These are phyloP conservation scores for Drosophila ezoana DNA, from an alignment of 2,888 invertebrate species.

Conservation along the genomic window DNA sequence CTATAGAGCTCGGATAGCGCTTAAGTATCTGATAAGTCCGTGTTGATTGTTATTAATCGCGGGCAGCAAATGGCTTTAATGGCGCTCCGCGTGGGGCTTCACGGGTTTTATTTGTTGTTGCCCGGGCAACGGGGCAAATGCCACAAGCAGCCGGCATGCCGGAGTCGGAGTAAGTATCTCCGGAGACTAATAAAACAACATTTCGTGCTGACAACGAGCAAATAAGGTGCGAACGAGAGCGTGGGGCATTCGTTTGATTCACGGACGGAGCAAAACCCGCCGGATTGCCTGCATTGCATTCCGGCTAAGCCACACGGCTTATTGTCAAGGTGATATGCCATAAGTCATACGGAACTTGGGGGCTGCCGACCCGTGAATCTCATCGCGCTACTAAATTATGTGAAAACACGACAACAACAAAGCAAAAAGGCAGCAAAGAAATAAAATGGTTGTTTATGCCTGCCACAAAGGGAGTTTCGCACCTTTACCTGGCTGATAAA, in stretches of 20 bases:
- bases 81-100: conserved; percentile 28
- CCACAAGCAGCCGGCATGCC: conserved; percentile 33
- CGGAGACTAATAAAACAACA: conserved; percentile 83
- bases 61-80: conserved; percentile 56
- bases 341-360: conserved; percentile 61
- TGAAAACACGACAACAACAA: conserved; percentile 28
- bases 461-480: background rate
- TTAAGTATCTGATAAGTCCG: conserved; percentile 39
- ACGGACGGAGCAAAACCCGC: conserved; percentile 1
- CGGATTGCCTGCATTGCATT: conserved; percentile 23
- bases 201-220: conserved; percentile 76
- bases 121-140: conserved; percentile 58
- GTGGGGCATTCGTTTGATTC: conserved; percentile 64
- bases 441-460: conserved; percentile 62
- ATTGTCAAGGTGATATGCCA: conserved; percentile 79
- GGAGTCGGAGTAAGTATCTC: conserved; percentile 67
- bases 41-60: conserved; percentile 73
- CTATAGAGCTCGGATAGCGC: conserved; percentile 20
- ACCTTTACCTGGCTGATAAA: conserved; percentile 28
- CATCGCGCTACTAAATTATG: conserved; percentile 62
- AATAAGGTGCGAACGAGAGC: conserved; percentile 69
- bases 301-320: conserved; percentile 68
- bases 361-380: conserved; percentile 7
- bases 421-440: background rate
- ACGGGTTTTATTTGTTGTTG: conserved; percentile 68